phyloP scores from a whole-genome alignment of 2,797 vertebrate genomes.

The Adelosebastes latens region DNA sequence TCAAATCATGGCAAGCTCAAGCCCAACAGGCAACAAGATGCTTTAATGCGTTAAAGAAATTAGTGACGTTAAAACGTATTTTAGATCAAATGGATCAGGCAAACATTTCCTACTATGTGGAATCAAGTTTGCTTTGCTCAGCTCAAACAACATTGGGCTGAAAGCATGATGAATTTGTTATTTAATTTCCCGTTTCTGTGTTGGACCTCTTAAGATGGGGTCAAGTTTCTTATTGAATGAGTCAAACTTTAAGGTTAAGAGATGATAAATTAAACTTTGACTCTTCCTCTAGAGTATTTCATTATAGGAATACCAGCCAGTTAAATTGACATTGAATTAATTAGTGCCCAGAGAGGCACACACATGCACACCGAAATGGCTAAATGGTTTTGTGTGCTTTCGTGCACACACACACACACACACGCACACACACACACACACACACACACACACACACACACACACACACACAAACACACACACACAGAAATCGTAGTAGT shows the following conservation, averaged over 20 bases:
- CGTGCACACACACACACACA: neutral
- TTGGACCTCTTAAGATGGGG: neutral
- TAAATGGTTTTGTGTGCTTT: neutral
- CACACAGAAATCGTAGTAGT: neutral
- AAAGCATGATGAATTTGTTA: neutral
- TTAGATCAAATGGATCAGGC: neutral
- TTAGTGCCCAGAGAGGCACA: slow-evolving; percentile 10
- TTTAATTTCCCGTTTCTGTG: slow-evolving; percentile 1
- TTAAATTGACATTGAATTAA: slow-evolving; percentile 25
- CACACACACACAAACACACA: neutral
- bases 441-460: neutral
- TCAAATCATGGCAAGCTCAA: too few species aligned
- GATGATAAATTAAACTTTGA: slow-evolving; percentile 24
- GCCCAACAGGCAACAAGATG: too few species aligned
- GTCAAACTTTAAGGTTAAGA: slow-evolving; percentile 15
- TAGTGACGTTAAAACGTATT: neutral
- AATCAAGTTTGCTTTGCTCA: neutral
- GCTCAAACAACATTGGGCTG: neutral
- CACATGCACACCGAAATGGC: neutral
- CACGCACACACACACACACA: neutral
- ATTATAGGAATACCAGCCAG: slow-evolving; percentile 19
- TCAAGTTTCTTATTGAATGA: slow-evolving; percentile 4
- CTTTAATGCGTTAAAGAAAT: too few species aligned
- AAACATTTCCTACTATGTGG: neutral
- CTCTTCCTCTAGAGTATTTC: slow-evolving; percentile 23